phyloP scores from a whole-genome alignment of 1,140 invertebrate genomes.

The Drosophila arawakana region DNA sequence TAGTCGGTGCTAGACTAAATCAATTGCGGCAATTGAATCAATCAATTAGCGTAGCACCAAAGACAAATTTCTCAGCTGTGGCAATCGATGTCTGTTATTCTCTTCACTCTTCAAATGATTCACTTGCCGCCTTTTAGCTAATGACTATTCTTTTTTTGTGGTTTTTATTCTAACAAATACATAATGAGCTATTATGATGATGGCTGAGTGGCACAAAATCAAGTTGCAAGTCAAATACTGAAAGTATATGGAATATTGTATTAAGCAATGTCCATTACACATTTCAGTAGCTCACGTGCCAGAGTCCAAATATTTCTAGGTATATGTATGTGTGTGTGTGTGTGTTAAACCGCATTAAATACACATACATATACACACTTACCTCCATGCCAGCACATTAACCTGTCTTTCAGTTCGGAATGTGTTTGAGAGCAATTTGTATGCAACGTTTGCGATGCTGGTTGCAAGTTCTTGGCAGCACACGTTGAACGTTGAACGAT shows the following conservation, averaged over 20 bases:
- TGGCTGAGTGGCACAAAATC: slow-evolving; percentile 68
- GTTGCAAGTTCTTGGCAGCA: slow-evolving; percentile 48
- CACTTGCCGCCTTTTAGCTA: slow-evolving; percentile 68
- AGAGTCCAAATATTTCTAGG: slow-evolving; percentile 16
- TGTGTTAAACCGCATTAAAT: slow-evolving; percentile 24
- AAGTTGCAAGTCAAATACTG: slow-evolving; percentile 27
- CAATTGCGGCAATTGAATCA: slow-evolving; percentile 54
- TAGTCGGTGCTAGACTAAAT: slow-evolving; percentile 58
- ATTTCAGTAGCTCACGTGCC: slow-evolving; percentile 75
- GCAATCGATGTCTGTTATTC: slow-evolving; percentile 15
- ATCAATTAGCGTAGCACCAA: slow-evolving; percentile 44
- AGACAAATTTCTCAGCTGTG: slow-evolving; percentile 12
- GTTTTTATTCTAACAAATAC: slow-evolving; percentile 27
- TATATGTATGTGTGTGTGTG: slow-evolving; percentile 15
- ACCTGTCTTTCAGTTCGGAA: slow-evolving; percentile 48
- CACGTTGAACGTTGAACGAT: slow-evolving; percentile 74
- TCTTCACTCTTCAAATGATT: slow-evolving; percentile 18
- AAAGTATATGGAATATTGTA: slow-evolving; percentile 61
- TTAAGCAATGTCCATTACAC: slow-evolving; percentile 81
- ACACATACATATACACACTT: slow-evolving; percentile 10
- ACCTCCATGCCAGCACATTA: slow-evolving; percentile 12
- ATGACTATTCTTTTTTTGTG: slow-evolving; percentile 67
- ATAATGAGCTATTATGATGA: slow-evolving; percentile 81
- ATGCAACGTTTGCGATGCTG: slow-evolving; percentile 57
- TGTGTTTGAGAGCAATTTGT: slow-evolving; percentile 61